phyloP scores from a whole-genome alignment of 1,140 invertebrate genomes.

The Drosophila carrolli region DNA sequence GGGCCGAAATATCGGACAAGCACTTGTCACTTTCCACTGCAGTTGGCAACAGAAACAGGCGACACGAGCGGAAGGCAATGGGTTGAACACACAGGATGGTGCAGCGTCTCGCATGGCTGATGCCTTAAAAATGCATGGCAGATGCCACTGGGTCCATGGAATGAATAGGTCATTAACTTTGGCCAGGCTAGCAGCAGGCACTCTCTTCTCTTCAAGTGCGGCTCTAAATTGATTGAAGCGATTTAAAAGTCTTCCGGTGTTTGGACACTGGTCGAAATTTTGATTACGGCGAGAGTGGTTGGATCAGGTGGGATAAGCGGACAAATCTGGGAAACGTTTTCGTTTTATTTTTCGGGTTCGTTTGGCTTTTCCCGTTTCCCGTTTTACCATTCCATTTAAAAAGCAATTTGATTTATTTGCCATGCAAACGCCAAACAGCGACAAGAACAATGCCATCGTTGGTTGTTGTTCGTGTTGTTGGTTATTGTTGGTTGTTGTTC shows the following conservation, averaged over 20 bases:
- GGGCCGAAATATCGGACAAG: slow-evolving; percentile 13
- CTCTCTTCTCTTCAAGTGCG: background rate
- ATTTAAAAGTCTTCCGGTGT: slow-evolving; percentile 5
- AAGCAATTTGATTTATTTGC: slow-evolving; percentile 67
- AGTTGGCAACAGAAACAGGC: slow-evolving; percentile 12
- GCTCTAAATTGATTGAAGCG: slow-evolving; percentile 14
- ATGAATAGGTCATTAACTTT: slow-evolving; percentile 63
- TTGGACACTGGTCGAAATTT: background rate
- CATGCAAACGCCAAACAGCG: slow-evolving; percentile 45
- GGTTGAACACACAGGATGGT: slow-evolving; percentile 6
- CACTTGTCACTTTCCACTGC: slow-evolving; percentile 29
- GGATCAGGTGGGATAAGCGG: background rate
- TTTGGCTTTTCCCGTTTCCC: slow-evolving; percentile 6
- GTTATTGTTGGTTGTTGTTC: background rate
- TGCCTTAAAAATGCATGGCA: slow-evolving; percentile 37
- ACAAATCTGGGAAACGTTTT: slow-evolving; percentile 16
- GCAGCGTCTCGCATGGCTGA: slow-evolving; percentile 49
- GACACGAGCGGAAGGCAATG: slow-evolving; percentile 3
- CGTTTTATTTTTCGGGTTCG: slow-evolving; percentile 15
- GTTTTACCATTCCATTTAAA: slow-evolving; percentile 37
- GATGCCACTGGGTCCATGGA: slow-evolving; percentile 28
- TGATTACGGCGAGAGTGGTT: background rate
- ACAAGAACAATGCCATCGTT: slow-evolving; percentile 25
- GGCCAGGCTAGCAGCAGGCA: background rate
- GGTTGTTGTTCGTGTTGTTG: slow-evolving; percentile 16